These are phyloP conservation scores for Arrhamphus sclerolepis DNA, from an alignment of 2,797 vertebrate species.

Conservation along the genomic window DNA sequence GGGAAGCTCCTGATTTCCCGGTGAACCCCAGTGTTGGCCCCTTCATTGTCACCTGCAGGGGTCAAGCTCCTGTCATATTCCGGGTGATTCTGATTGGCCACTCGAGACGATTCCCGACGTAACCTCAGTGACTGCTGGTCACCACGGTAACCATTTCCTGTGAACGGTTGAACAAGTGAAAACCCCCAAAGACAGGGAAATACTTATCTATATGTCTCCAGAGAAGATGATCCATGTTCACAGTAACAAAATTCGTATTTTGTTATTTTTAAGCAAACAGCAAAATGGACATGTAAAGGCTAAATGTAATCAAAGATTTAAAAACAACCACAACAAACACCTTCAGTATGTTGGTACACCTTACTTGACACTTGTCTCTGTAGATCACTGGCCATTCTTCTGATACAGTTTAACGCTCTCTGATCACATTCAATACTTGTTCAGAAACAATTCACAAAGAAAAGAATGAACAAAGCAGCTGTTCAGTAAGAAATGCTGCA, in stretches of 20 bases:
- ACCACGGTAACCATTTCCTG: constrained; percentile 31
- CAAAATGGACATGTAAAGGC: too few species aligned
- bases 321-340: constrained; percentile 24
- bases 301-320: background rate
- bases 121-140: constrained; percentile 61
- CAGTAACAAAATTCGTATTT: too few species aligned
- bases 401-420: constrained; percentile 3
- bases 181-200: too few species aligned
- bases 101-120: constrained; percentile 33
- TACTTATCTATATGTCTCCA: too few species aligned
- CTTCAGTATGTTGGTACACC: background rate
- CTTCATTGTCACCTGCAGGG: constrained; percentile 22
- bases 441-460: constrained; percentile 1
- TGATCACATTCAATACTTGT: background rate
- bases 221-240: too few species aligned
- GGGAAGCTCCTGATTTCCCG: constrained; percentile 66
- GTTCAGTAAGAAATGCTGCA: constrained; percentile 31
- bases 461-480: constrained; percentile 7
- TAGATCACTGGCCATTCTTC: constrained; percentile 42
- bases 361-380: constrained; percentile 33
- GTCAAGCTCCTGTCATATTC: constrained; percentile 61
- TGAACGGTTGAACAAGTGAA: background rate
- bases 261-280: too few species aligned
- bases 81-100: constrained; percentile 49
- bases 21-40: constrained; percentile 3